Evolutionary conservation across 1,140 invertebrate species (phyloP), one percentile per base, ranked within the genome.

Genomic region (Bombus waltoni): DNA sequence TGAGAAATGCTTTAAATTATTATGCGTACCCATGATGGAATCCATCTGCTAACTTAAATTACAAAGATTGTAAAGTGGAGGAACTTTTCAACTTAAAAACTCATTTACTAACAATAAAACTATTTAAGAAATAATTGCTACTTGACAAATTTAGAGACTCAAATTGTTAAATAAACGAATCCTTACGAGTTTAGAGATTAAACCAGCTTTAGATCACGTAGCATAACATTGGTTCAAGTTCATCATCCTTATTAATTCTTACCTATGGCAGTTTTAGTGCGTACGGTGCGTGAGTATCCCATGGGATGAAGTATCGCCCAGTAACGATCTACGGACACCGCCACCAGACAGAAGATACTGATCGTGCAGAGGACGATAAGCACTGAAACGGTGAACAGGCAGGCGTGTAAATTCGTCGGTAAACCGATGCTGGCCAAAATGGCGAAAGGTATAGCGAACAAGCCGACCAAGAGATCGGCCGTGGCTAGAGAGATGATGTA

Each of bases 241-340:
- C 53, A 3, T 76, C 35, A 11, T 10, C 4, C 66, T 68, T 38
- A 25, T 47, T 68, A 25, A 38, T 13, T 4, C 97, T 97, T 94
- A 98, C 98, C 96, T 90, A 98, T 97, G 81, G 98, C 97, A 74
- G 97, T 98, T 94, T 97, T 97, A 6, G 97, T 98, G 40, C 97
- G 96, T 81, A 98, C 98, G 92, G 97, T 98, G 84, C 97, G 96
- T 0, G 98, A 98, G 93, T 99, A 99, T 83, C 97, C 97, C 97
- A 99, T 97, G 1, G 98, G 98, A 94, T 98, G 96, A 0, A 98
- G 96, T 85, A 99, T 98, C 25, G 98, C 98, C 98, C 98, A 98
- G 94, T 98, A 99, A 66, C 98, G 96, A 95, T 99, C 98, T 81
- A 98, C 96, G 35, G 98, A 98, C 8, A 99, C 98, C 5, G 98